These are phyloP conservation scores for Mobula hypostoma DNA, from an alignment of 2,113 vertebrate genomes.

Conservation along the genomic window DNA sequence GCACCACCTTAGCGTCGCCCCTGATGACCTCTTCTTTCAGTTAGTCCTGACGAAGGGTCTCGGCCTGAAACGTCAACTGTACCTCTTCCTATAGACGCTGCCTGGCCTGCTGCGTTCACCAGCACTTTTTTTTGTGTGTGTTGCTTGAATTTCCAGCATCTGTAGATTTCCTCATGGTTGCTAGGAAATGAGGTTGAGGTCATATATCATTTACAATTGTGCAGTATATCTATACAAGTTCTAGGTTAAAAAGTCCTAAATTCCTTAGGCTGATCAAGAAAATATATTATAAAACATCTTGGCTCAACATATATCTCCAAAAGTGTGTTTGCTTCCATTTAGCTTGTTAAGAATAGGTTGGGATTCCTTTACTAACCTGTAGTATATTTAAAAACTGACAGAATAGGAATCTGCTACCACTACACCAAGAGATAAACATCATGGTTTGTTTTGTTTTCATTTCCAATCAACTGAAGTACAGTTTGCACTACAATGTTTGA, in stretches of 20 bases:
- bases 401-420: not conserved
- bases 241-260: not conserved
- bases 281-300: not conserved
- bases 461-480: not conserved
- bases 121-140: too few relatives aligned
- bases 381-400: not conserved
- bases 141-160: too few relatives aligned
- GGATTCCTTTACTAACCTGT: not conserved
- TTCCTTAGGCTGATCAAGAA: not conserved
- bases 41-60: too few relatives aligned
- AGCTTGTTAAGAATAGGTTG: not conserved
- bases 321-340: not conserved
- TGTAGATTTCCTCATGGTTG: too few relatives aligned
- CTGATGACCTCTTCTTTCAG: too few relatives aligned
- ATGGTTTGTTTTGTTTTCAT: not conserved
- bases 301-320: not conserved
- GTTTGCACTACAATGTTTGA: not conserved
- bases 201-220: not conserved
- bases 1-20: too few relatives aligned
- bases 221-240: not conserved
- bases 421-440: not conserved
- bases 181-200: not conserved
- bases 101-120: too few relatives aligned
- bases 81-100: too few relatives aligned
- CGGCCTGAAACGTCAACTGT: too few relatives aligned